Evolutionary conservation across 1,140 invertebrate genomes (phyloP).

Genomic region (Argopecten irradians): DNA sequence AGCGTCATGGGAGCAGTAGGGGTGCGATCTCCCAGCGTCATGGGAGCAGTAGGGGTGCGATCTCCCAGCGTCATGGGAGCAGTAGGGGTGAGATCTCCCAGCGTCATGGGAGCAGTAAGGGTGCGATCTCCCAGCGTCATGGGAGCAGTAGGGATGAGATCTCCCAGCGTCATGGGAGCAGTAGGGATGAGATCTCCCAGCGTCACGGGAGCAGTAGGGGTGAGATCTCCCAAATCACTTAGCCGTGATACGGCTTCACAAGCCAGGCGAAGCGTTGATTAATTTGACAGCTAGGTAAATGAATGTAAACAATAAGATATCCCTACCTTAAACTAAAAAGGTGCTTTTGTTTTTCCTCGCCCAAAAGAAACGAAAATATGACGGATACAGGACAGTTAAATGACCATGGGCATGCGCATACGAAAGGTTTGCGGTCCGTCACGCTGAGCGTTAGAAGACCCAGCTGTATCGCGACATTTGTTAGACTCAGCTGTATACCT

Average conservation of each 20-base stretch:
- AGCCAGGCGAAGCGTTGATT: not conserved
- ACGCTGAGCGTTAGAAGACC: not conserved
- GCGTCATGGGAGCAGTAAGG: no score
- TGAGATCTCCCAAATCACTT: not conserved
- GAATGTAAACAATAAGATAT: not conserved
- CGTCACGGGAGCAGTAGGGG: not conserved
- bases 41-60: no score
- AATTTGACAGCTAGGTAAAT: not conserved
- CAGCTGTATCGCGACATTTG: not conserved
- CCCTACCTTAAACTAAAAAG: not conserved
- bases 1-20: no score
- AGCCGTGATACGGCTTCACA: not conserved
- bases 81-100: no score
- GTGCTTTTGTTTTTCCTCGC: constrained; percentile 9
- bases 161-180: no score
- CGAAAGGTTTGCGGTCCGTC: not conserved
- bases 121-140: no score
- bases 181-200: no score
- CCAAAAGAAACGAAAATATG: constrained; percentile 12
- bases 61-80: no score
- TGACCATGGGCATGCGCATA: not conserved
- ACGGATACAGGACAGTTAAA: not conserved
- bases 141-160: no score
- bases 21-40: no score
- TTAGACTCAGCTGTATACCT: constrained; percentile 5